Evolutionary conservation across 2,888 invertebrate species (phyloP).

Genomic region (Brachyptera risi): DNA sequence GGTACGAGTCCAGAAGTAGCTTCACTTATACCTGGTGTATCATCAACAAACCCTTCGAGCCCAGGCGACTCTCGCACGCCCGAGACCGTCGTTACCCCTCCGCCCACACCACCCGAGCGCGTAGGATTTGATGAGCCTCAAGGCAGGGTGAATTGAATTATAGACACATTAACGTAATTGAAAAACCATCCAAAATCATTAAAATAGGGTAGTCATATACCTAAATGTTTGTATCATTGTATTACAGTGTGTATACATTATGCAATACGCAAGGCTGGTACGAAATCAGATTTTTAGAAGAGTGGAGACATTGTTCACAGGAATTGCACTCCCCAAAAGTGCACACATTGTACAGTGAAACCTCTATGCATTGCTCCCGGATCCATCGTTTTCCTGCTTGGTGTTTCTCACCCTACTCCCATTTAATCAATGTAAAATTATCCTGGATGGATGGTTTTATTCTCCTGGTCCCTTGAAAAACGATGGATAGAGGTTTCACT

Average conservation of each 20-base stretch:
- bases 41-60: slow-evolving; percentile 39
- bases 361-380: no score
- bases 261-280: background rate
- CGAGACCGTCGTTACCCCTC: slow-evolving; percentile 50
- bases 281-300: slow-evolving; percentile 12
- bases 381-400: no score
- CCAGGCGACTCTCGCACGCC: slow-evolving; percentile 51
- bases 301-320: no score
- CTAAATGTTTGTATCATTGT: slow-evolving; percentile 30
- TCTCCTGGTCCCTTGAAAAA: no score
- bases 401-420: no score
- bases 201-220: background rate
- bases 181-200: background rate
- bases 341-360: no score
- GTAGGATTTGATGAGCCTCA: slow-evolving; percentile 50
- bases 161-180: background rate
- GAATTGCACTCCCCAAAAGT: no score
- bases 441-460: no score
- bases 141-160: slow-evolving; percentile 31
- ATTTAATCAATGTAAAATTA: no score
- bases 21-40: slow-evolving; percentile 60
- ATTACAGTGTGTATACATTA: slow-evolving; percentile 2
- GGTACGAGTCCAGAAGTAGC: slow-evolving; percentile 60
- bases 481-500: no score
- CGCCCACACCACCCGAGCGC: slow-evolving; percentile 53